Base-by-base conservation (phyloP, 2,113 vertebrate genomes). In the Lichenostomus cassidix region DNA sequence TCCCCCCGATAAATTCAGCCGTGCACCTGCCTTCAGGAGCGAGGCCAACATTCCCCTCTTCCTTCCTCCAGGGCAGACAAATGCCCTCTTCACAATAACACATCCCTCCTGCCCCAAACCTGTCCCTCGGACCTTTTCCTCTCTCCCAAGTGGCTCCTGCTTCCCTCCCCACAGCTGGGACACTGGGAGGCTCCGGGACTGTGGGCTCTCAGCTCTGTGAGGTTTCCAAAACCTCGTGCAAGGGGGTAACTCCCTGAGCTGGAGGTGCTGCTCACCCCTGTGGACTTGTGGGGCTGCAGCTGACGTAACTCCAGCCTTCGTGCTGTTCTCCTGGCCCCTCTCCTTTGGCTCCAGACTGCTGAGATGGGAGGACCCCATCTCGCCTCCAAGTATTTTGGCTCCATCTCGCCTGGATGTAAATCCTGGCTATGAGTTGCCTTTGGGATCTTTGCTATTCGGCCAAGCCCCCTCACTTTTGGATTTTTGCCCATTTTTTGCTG, bases 131-230 rank as follows among this genome's bases (percentile, higher is more conserved):
- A 60, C 23, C 35, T 91, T 11, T 96, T 96, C 87, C 92, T 89
- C 60, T 87, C 50, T 92, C 50, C 37, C 76, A 62, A 21, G 50
- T 2, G 24, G 33, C 28, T 74, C 68, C 64, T 70, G 29, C 63
- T 15, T 71, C 35, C 59, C 31, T 83, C 27, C 22, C 42, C 12
- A 10, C 73, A 87, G 71, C 87, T 92, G 87, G 49, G 63, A 23
- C 21, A 29, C 9, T 0, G 1, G 10, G 6, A 1, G 4, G 44
- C 63, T 52, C 31, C 0, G 3, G 50, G 15, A 63, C 60, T 0
- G 0, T 1, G 8, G 37, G 18, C 15, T 69, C 47, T 63, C 49
- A 7, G 41, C 46, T 65, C 64, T 46, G 31, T 0, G 3, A 65
- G 17, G 7, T 73, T 86, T 70, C 59, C 76, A 76, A 64, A 75